Evolutionary conservation across 1,140 invertebrate genomes (phyloP).

Genomic region (Polypedilum vanderplanki): DNA sequence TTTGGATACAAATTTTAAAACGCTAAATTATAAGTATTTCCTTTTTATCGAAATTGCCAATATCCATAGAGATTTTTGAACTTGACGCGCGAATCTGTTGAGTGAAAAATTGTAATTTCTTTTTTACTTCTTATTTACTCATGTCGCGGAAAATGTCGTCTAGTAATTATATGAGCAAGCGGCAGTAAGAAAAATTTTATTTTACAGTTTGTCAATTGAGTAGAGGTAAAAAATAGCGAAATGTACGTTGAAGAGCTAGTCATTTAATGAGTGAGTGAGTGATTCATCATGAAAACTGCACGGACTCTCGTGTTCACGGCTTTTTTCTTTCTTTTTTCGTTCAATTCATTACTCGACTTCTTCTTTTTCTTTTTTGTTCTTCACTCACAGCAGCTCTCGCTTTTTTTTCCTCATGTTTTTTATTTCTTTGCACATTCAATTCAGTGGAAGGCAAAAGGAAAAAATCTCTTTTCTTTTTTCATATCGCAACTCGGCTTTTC

Average conservation of each 20-base stretch:
- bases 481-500: constrained; percentile 7
- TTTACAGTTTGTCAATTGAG: no score
- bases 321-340: constrained; percentile 2
- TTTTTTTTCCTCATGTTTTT: constrained; percentile 12
- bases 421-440: constrained; percentile 8
- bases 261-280: neutral
- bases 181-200: no score
- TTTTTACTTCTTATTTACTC: no score
- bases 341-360: neutral
- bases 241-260: neutral
- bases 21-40: no score
- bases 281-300: constrained; percentile 24
- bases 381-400: neutral
- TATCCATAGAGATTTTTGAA: no score
- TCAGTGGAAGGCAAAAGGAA: neutral
- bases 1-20: no score
- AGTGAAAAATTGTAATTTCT: no score
- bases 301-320: neutral
- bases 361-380: neutral
- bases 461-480: constrained; percentile 10
- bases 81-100: no score
- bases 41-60: no score
- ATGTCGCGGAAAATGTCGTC: no score
- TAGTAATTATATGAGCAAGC: no score
- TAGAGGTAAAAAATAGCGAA: no score